Percentiles rank a stretch among this genome's conserved stretches.
Evolutionary conservation across 2,797 vertebrate species (phyloP).

Genomic region (Acrossocheilus wenchowensis): DNA sequence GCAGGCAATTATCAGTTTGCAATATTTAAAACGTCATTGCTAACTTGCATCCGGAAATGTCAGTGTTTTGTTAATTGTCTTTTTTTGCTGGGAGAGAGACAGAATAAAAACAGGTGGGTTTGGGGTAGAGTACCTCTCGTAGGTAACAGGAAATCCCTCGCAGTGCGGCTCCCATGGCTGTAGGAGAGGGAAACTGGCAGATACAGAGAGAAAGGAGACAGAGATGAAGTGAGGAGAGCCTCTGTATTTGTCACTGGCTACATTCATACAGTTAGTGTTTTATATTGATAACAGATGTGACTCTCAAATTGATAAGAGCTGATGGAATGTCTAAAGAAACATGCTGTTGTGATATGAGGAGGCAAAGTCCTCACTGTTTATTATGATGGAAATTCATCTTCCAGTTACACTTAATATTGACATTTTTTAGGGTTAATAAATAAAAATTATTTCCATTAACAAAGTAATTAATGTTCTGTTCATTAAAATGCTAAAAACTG

Average conservation of each 20-base stretch:
- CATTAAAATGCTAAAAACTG: neutral
- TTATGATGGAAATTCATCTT: neutral
- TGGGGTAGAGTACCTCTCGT: conserved; percentile 78
- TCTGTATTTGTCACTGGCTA: neutral
- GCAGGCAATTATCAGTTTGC: conserved; percentile 48
- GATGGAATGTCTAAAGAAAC: neutral
- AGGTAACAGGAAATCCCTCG: conserved; percentile 90
- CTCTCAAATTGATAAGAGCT: neutral
- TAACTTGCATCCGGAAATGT: conserved; percentile 48
- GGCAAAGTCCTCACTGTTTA: neutral
- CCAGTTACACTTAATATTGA: neutral
- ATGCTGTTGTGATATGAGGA: neutral
- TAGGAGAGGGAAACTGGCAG: conserved; percentile 84
- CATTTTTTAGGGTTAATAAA: neutral
- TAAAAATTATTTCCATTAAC: neutral
- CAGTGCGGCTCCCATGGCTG: conserved; percentile 85
- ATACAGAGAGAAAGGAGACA: conserved; percentile 15
- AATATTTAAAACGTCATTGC: conserved; percentile 45
- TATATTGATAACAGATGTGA: neutral
- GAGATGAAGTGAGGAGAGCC: conserved; percentile 8
- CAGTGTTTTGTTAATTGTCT: conserved; percentile 40
- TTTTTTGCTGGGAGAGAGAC: neutral
- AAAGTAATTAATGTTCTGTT: neutral
- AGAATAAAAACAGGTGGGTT: neutral
- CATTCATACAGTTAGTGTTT: neutral